These are phyloP conservation scores for Gambelia wislizenii DNA, from an alignment of 2,797 vertebrate genomes.

Conservation along the genomic window DNA sequence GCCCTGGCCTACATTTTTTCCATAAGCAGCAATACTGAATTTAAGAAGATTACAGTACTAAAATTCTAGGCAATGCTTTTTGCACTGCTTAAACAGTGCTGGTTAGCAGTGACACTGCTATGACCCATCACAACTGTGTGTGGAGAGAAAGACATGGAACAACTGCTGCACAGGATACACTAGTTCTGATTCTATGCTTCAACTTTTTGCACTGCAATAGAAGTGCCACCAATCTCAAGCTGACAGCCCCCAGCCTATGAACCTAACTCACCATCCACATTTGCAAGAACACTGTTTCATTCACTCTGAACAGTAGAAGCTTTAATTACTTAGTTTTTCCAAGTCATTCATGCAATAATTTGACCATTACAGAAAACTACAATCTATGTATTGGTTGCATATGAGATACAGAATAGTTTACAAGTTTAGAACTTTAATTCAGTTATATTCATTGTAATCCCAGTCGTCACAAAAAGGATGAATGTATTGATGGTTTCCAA, in stretches of 20 bases:
- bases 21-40: neutral
- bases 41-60: neutral
- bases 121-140: neutral
- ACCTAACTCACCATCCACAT: neutral
- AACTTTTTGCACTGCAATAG: neutral
- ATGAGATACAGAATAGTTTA: neutral
- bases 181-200: neutral
- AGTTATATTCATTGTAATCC: neutral
- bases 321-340: neutral
- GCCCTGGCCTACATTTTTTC: neutral
- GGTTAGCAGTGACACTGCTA: neutral
- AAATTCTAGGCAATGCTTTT: neutral
- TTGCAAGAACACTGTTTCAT: neutral
- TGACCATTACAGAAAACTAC: neutral
- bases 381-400: neutral
- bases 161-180: too few relatives aligned
- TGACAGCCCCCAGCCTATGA: neutral
- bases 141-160: neutral
- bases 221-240: neutral
- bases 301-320: neutral
- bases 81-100: neutral
- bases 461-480: neutral
- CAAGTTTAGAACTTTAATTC: neutral
- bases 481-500: neutral
- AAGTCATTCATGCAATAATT: neutral